Conservation (phyloP, 2,113 vertebrate species). For the Australoheros scitulus region DNA sequence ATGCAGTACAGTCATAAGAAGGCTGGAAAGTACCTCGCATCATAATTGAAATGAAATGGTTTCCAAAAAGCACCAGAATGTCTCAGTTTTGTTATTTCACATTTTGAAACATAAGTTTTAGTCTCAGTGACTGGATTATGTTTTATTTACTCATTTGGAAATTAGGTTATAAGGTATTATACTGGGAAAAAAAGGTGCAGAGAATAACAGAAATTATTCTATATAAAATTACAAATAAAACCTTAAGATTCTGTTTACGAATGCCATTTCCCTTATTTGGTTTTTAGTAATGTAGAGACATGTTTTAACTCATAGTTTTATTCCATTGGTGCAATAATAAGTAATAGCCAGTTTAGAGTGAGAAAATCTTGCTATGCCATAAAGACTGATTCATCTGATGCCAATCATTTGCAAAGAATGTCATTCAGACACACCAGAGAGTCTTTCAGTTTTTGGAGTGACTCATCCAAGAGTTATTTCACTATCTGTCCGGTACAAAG, state of each 20-base stretch:
- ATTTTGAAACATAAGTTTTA: background rate
- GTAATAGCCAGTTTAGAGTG: background rate
- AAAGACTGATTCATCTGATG: background rate
- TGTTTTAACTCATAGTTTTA: background rate
- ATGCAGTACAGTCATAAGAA: background rate
- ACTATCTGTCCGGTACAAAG: slow-evolving; percentile 32
- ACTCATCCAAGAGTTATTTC: slow-evolving; percentile 52
- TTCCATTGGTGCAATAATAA: background rate
- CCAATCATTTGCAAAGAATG: slow-evolving; percentile 36
- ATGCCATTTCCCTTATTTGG: background rate
- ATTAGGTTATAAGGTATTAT: background rate
- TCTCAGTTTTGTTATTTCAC: background rate
- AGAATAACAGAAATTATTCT: slow-evolving; percentile 9
- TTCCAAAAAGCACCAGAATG: background rate
- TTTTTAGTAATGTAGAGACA: background rate
- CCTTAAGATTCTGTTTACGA: background rate
- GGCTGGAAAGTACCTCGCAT: background rate
- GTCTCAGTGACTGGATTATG: background rate
- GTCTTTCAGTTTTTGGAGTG: slow-evolving; percentile 27
- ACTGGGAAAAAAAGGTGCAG: background rate
- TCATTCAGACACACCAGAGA: slow-evolving; percentile 31
- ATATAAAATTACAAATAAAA: background rate
- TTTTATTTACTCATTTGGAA: background rate
- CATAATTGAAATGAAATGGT: background rate
- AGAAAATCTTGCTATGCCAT: background rate